Base-by-base conservation (phyloP, 2,113 vertebrate genomes). In the Grus americana region DNA sequence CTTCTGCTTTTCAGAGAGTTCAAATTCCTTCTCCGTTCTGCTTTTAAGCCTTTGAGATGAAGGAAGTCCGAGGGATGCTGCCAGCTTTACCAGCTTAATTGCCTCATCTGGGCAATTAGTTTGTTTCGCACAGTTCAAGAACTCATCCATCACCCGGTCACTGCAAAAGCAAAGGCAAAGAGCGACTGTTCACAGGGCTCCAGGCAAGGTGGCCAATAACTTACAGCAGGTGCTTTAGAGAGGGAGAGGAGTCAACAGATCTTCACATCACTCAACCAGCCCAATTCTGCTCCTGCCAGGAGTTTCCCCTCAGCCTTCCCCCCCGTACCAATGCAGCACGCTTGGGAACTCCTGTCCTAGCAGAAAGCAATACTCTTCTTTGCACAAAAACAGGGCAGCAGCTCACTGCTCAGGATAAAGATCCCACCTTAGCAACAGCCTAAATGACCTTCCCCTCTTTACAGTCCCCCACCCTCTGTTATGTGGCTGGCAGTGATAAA, bases 1-100 rank as follows among this genome's bases (percentile, higher is more conserved):
- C 99, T 96, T 99, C 59, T 99, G 98, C 42, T 98, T 81, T 50
- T 98, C 96, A 18, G 92, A 98, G 65, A 99, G 86, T 12, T 97
- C 49, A 73, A 99, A 99, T 46, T 98, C 98, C 34, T 97, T 38
- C 83, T 91, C 95, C 0, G 82, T 92, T 74, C 92, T 97, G 84
- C 94, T 95, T 12, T 98, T 97, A 27, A 99, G 98, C 20, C 7
- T 75, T 7, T 98, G 91, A 7, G 98, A 98, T 5, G 92, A 22
- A 8, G 97, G 95, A 38, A 99, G 97, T 68, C 98, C 98, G 19
- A 99, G 98, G 78, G 98, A 80, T 1, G 97, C 97, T 0, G 99
- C 98, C 91, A 99, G 90, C 97, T 98, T 98, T 15, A 99, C 98
- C 63, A 99, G 86, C 81, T 98, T 98, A 55, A 99, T 90, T 0